Base-by-base conservation (phyloP, 2,113 vertebrate species). In the Plecturocebus donacophilus region DNA sequence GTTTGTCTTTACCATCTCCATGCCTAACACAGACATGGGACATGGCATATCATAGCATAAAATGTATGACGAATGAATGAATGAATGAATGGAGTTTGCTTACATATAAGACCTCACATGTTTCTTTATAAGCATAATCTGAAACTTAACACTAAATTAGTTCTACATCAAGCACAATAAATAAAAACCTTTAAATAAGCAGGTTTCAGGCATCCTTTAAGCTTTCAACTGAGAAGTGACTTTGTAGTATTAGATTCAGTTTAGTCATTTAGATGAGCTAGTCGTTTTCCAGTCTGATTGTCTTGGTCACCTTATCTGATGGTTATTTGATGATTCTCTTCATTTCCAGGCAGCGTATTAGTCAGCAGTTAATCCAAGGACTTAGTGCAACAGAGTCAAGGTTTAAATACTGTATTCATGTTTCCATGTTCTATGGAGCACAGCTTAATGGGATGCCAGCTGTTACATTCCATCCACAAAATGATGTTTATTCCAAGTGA, bases 211-310 rank as follows among this genome's bases (percentile, higher is more conserved):
- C 3, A 47, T 66, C 10, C 47, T 95, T 71, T 61, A 93, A 94
- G 32, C 76, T 95, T 95, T 94, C 54, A 75, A 54, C n/a, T 82
- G 49, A 85, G 66, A 95, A 71, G 25, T 47, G 25, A 56, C 10
- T 3, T 2, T 42, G 35, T 4, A 75, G 9, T 58, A 45, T 79
- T 73, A 56, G 40, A 68, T 92, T 88, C 25, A 70, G 3, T 52
- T 38, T 17, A 52, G 77, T 91, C 71, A n/a, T 90, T 79, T 70
- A 64, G 32, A 87, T 49, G 14, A 84, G 42, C 32, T 19, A 40
- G 16, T 23, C 27, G 25, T 80, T 95, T 66, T 85, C 32, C 16
- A 42, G 42, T 75, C n/a, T 64, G 64, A 23, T 49, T 40, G 38
- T 8, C 87, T 76, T 54, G 40, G 83, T 40, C 42, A 42, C 21